These are phyloP conservation scores for Reinhardtius hippoglossoides DNA, from an alignment of 2,113 vertebrate genomes.

Conservation along the genomic window DNA sequence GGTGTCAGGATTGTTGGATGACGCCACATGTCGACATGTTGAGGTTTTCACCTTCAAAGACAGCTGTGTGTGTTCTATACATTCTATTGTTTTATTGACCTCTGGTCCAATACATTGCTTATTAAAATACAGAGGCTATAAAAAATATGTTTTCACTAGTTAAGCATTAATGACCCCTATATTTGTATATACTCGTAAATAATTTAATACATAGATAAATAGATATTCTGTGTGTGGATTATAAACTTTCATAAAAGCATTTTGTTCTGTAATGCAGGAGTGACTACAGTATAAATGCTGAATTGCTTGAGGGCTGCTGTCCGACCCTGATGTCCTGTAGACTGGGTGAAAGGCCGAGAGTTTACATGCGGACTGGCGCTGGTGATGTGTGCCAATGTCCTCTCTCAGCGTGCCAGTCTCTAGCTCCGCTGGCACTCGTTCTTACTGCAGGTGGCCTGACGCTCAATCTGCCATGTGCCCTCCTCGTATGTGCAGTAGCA, in stretches of 20 bases:
- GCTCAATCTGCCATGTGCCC: constrained; percentile 95
- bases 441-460: constrained; percentile 96
- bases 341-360: constrained; percentile 68
- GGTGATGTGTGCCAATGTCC: constrained; percentile 39
- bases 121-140: constrained; percentile 85
- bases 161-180: constrained; percentile 69
- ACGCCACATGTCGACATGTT: constrained; percentile 40
- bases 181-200: constrained; percentile 73
- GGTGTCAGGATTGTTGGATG: constrained; percentile 37
- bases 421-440: constrained; percentile 96
- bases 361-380: constrained; percentile 47
- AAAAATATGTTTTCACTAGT: constrained; percentile 82
- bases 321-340: constrained; percentile 65
- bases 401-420: constrained; percentile 45
- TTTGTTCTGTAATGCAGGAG: constrained; percentile 61
- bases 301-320: constrained; percentile 54
- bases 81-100: constrained; percentile 77
- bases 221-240: constrained; percentile 84
- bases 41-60: constrained; percentile 64
- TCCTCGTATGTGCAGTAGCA: constrained; percentile 99
- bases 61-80: constrained; percentile 74
- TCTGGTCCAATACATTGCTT: constrained; percentile 73
- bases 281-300: constrained; percentile 66
- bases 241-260: constrained; percentile 84
- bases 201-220: constrained; percentile 84